phyloP scores from a whole-genome alignment of 1,140 invertebrate species.

The Drosophila leontia region DNA sequence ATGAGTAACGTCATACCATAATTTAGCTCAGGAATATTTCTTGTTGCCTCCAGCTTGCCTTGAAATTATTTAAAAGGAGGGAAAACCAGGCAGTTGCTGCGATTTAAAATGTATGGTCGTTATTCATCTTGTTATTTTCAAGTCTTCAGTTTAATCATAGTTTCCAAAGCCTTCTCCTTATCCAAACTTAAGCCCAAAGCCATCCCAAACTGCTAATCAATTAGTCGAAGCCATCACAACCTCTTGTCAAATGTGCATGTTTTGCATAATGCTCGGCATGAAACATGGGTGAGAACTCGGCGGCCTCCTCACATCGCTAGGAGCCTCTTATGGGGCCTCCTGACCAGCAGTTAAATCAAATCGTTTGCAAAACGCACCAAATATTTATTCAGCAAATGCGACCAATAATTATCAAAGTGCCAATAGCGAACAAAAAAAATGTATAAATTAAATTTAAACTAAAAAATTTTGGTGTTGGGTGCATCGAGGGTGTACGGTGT shows the following conservation, averaged over 20 bases:
- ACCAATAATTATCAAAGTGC: constrained; percentile 32
- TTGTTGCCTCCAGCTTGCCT: too few relatives aligned
- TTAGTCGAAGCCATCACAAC: constrained; percentile 41
- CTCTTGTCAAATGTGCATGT: constrained; percentile 60
- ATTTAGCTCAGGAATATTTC: too few relatives aligned
- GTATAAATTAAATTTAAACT: constrained; percentile 43
- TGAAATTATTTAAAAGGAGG: too few relatives aligned
- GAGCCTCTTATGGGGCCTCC: background rate
- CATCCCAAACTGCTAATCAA: constrained; percentile 41
- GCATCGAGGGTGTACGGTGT: constrained; percentile 30
- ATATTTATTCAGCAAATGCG: constrained; percentile 66
- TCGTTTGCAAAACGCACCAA: constrained; percentile 66
- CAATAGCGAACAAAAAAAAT: constrained; percentile 11
- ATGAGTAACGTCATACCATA: background rate
- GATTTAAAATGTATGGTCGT: background rate
- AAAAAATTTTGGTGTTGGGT: constrained; percentile 41
- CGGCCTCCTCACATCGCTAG: constrained; percentile 28
- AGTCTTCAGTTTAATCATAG: background rate
- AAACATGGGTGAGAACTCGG: constrained; percentile 23
- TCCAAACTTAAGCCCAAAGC: constrained; percentile 24
- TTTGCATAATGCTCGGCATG: constrained; percentile 70
- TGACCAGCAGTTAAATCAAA: constrained; percentile 56
- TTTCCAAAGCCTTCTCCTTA: constrained; percentile 15
- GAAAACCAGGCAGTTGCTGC: too few relatives aligned
- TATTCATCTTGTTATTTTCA: background rate